phyloP scores from a whole-genome alignment of 2,888 invertebrate genomes.

The Dryocosmus kuriphilus region DNA sequence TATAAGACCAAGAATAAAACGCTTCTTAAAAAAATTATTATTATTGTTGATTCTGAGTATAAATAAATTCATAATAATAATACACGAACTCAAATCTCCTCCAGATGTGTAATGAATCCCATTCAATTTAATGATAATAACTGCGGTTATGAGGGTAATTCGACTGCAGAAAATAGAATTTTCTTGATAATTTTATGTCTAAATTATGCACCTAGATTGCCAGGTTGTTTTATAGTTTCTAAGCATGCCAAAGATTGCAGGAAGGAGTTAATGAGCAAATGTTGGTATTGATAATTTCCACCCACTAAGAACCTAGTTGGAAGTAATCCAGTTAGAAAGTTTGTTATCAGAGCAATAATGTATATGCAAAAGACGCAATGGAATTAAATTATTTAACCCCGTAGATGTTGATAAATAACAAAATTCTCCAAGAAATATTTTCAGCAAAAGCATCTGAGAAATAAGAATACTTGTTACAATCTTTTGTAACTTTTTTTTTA shows the following conservation, averaged over 20 bases:
- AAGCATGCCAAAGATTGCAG: not conserved
- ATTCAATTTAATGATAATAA: not conserved
- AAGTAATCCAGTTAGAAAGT: slow-evolving; percentile 13
- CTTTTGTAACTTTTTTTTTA: no score
- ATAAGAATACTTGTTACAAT: no score
- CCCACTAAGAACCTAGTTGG: not conserved
- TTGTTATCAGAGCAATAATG: not conserved
- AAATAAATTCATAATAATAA: not conserved
- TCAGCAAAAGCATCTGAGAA: no score
- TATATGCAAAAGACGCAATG: not conserved
- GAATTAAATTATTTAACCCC: not conserved
- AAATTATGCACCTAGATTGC: not conserved
- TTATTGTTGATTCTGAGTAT: not conserved
- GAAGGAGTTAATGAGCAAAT: not conserved
- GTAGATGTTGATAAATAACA: not conserved
- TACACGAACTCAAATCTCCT: not conserved
- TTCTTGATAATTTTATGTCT: not conserved
- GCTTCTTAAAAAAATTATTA: no score
- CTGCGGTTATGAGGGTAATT: not conserved
- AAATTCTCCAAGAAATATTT: no score
- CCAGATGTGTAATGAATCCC: not conserved
- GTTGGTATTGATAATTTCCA: not conserved
- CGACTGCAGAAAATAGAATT: not conserved
- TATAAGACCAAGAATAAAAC: not conserved
- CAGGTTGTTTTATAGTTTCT: not conserved